Base-by-base conservation (phyloP, 2,797 vertebrate species). In the Neomorphus geoffroyi region DNA sequence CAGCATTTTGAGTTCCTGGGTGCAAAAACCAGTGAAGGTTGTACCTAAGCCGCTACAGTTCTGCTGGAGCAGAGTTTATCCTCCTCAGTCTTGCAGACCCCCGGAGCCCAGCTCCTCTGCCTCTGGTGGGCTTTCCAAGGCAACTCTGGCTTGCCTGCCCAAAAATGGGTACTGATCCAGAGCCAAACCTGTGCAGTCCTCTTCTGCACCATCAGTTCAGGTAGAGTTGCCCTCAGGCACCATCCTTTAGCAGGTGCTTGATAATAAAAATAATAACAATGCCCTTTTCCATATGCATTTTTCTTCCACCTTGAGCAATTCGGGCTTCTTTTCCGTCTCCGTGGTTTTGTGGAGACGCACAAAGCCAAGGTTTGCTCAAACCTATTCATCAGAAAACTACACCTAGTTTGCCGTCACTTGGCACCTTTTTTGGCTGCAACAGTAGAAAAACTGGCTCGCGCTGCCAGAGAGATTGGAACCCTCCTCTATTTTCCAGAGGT, bases 391-490 rank as follows among this genome's bases (percentile, higher is more conserved):
- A 83, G 65, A 58, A 69, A 92, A 65, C 79, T 93, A 45, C 72
- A 90, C 86, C 72, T 90, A 67, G 70, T 69, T 92, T 86, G 89
- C 66, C 11, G 7, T 87, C 92, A 86, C 46, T 93, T 93, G 96
- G 86, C 91, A 92, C 65, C 75, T 80, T 54, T 84, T 89, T 89
- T 96, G 95, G 86, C 95, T 51, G 61, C 72, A 92, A 66, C 84
- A 96, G 86, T 78, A 96, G 95, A 92, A 95, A 95, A 96, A 96
- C 93, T 89, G 93, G 94, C 94, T 94, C 18, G 30, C 0, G 0
- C 39, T 45, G 70, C 50, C 65, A 69, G 81, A 45, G 71, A 30
- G 65, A 24, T 9, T 91, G 82, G 75, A 96, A 87, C 19, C 18
- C 57, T 95, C 27, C 88, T 58, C 67, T 93, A 46, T 95, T 93